phyloP scores from a whole-genome alignment of 1,140 invertebrate species.

The Orius insidiosus region DNA sequence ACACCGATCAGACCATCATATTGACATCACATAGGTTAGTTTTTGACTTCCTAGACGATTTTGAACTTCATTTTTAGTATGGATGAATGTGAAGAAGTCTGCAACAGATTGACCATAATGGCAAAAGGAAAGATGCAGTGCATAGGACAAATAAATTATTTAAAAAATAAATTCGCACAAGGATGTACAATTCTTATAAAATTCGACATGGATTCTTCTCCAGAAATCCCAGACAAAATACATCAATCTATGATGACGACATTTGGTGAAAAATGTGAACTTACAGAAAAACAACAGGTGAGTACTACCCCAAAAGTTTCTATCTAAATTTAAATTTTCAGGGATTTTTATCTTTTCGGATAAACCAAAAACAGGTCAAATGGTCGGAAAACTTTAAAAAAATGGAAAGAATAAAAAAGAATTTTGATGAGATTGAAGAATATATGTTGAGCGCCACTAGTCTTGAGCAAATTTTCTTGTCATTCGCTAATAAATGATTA shows the following conservation, averaged over 20 bases:
- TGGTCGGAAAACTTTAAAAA: conserved; percentile 32
- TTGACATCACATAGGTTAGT: conserved; percentile 47
- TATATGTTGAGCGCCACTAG: conserved; percentile 43
- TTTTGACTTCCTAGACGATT: too few relatives aligned
- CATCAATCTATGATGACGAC: not conserved
- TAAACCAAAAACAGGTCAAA: conserved; percentile 23
- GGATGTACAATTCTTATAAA: conserved; percentile 32
- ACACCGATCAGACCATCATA: conserved; percentile 46
- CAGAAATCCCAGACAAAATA: not conserved
- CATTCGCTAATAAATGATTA: conserved; percentile 20
- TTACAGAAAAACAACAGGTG: conserved; percentile 18
- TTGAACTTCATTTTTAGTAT: conserved; percentile 23
- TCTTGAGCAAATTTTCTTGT: conserved; percentile 35
- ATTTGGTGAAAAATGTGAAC: conserved; percentile 1
- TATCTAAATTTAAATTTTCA: conserved; percentile 17
- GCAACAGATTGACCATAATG: conserved; percentile 73
- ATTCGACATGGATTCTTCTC: not conserved
- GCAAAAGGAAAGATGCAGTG: conserved; percentile 50
- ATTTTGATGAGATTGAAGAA: conserved; percentile 30
- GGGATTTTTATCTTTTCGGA: conserved; percentile 35
- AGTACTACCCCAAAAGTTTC: too few relatives aligned
- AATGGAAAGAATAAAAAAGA: conserved; percentile 29
- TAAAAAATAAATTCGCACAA: conserved; percentile 28
- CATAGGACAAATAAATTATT: conserved; percentile 28
- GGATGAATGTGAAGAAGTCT: conserved; percentile 59